Evolutionary conservation across 2,888 invertebrate species (phyloP).

Genomic region (Himalopsyche japonica): DNA sequence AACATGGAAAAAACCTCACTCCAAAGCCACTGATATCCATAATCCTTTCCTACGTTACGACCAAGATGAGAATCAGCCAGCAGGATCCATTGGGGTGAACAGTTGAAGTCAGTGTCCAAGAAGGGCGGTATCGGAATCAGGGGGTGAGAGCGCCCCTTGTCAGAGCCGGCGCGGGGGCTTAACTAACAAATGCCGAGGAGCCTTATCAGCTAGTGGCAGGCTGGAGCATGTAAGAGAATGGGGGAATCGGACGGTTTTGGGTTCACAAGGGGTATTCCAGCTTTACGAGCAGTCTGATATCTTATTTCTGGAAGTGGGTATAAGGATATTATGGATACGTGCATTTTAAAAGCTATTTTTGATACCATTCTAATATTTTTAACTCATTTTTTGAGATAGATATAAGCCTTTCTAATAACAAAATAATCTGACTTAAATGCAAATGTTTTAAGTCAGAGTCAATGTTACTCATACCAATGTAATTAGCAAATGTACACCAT

Average conservation of each 20-base stretch:
- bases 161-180: conserved; percentile 11
- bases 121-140: background rate
- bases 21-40: background rate
- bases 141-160: background rate
- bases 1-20: background rate
- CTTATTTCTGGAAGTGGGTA: background rate
- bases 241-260: background rate
- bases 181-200: conserved; percentile 24
- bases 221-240: conserved; percentile 16
- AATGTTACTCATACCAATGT: too few relatives aligned
- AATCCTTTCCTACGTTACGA: background rate
- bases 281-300: background rate
- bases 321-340: background rate
- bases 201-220: conserved; percentile 32
- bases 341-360: background rate
- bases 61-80: background rate
- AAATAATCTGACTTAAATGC: too few relatives aligned
- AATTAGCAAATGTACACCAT: too few relatives aligned
- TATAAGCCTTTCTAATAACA: too few relatives aligned
- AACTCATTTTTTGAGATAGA: too few relatives aligned
- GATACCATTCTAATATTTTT: too few relatives aligned
- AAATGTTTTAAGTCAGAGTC: too few relatives aligned
- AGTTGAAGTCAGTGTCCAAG: background rate
- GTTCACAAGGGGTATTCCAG: background rate
- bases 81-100: background rate